Percentiles rank a stretch among this genome's conserved stretches.
phyloP scores from a whole-genome alignment of 1,140 invertebrate genomes.

The Aphelinus atriplicis region DNA sequence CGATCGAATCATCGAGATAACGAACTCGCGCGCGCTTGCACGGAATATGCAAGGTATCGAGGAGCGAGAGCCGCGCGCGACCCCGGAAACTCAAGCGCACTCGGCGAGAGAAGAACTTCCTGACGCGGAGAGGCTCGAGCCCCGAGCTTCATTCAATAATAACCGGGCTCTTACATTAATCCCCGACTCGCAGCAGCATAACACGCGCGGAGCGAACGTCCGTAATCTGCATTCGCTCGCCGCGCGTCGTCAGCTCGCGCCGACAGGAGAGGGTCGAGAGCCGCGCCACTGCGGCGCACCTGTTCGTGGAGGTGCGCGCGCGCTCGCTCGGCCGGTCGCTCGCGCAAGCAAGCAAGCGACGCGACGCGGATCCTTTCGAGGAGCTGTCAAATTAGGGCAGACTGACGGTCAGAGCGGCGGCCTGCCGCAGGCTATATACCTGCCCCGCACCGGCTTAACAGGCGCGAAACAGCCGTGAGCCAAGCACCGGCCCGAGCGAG shows the following conservation, averaged over 20 bases:
- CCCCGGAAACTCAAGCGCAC: no score
- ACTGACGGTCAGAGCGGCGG: background rate
- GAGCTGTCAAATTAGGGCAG: slow-evolving; percentile 34
- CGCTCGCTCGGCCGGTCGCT: background rate
- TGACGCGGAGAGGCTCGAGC: no score
- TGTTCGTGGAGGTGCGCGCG: slow-evolving; percentile 1
- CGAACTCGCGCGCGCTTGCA: no score
- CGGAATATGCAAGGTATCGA: no score
- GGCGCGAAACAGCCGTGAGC: slow-evolving; percentile 27
- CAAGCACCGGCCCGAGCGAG: background rate
- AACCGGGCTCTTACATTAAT: no score
- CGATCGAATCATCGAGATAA: no score
- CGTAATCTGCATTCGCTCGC: background rate
- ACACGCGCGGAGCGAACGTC: background rate
- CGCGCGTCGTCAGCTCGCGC: background rate
- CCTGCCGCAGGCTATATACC: background rate
- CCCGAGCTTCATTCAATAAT: no score
- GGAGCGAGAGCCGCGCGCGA: no score
- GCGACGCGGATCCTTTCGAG: background rate
- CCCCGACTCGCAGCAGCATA: background rate
- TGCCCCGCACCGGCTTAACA: slow-evolving; percentile 14
- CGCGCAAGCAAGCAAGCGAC: no score
- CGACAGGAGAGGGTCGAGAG: background rate
- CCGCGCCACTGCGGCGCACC: background rate
- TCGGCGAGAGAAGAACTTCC: no score